Evolutionary conservation across 2,797 vertebrate genomes (phyloP), one percentile per base, ranked within the genome.

Genomic region (Brotula barbata): DNA sequence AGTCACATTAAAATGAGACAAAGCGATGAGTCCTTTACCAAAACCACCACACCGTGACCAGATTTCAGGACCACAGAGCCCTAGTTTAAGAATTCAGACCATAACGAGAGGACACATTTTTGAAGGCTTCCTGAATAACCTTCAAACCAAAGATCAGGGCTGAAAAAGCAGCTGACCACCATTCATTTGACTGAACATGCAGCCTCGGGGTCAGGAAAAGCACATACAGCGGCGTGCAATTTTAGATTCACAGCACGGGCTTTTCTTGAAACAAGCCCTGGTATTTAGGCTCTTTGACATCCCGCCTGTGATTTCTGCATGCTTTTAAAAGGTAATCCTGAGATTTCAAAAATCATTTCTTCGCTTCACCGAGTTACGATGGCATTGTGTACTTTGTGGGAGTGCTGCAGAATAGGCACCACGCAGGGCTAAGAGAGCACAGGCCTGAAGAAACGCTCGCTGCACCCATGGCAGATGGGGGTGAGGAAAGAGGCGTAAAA

Each of bases 351-450:
- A 21, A 19, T 7, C 31, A 14, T 17, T 8, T 7, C 0, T 22
- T 50, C 15, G 47, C 20, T 20, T 58, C 59, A 46, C 58, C n/a
- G 1, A 21, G 67, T 43, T 77, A 39, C 46, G 64, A 68, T 49
- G 71, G 59, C 39, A 55, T 64, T 41, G 75, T 51, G 45, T 54
- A 73, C 75, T 73, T 71, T 77, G 59, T 64, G 44, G 5, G 49
- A 68, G 31, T 2, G 20, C 40, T 20, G 41, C 63, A 70, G 51
- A 82, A 65, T 54, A 49, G 75, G 64, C 75, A 22, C 64, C 82
- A 77, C 6, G 74, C 75, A 1, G 78, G 46, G 77, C 53, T 20
- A 42, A 45, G 59, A 58, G 73, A 62, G 48, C 62, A 17, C 53
- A 14, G 55, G 56, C 66, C 73, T 51, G 46, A 31, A 58, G 69